Evolutionary conservation across 2,797 vertebrate species (phyloP).

Genomic region (Gymnoscopelus braueri): DNA sequence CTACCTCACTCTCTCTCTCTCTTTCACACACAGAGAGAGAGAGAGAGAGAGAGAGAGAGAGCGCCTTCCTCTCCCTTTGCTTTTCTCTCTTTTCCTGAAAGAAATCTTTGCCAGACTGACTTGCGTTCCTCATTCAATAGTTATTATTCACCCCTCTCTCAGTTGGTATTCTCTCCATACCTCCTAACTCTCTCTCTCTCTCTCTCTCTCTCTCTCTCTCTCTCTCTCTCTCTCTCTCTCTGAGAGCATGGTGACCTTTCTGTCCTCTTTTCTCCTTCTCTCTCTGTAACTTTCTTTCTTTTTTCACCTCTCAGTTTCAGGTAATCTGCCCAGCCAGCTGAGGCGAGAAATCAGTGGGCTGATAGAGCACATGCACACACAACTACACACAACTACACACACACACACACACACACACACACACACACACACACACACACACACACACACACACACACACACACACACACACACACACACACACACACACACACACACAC

Average conservation of each 20-base stretch:
- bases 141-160: slow-evolving; percentile 18
- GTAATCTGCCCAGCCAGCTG: slow-evolving; percentile 56
- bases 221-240: slow-evolving; percentile 9
- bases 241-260: slow-evolving; percentile 57
- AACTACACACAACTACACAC: no score
- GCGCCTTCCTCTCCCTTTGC: slow-evolving; percentile 3
- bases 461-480: no score
- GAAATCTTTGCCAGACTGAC: slow-evolving; percentile 25
- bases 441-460: no score
- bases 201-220: slow-evolving; percentile 17
- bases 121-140: slow-evolving; percentile 36
- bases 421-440: no score
- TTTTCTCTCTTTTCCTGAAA: slow-evolving; percentile 36
- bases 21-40: neutral
- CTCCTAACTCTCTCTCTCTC: neutral
- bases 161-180: neutral
- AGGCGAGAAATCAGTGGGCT: slow-evolving; percentile 51
- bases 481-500: no score
- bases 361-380: no score
- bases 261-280: slow-evolving; percentile 27
- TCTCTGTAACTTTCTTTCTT: slow-evolving; percentile 19
- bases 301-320: slow-evolving; percentile 48
- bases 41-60: no score
- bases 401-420: no score
- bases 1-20: slow-evolving; percentile 7